phyloP scores from a whole-genome alignment of 2,113 vertebrate genomes.

The Epinephelus fuscoguttatus region DNA sequence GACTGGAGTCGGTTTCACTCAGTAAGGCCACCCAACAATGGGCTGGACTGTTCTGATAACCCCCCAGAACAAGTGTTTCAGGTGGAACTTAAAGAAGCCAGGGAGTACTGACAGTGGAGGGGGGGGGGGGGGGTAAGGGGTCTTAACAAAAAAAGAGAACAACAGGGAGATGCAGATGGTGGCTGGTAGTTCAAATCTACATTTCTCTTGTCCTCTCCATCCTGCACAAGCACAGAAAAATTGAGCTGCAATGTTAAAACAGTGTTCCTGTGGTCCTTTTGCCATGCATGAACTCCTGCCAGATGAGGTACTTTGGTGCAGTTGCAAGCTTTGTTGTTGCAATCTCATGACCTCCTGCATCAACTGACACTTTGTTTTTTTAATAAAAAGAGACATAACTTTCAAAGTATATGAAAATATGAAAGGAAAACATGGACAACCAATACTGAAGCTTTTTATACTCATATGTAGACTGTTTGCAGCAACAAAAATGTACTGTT shows the following conservation, averaged over 20 bases:
- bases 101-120: slow-evolving; percentile 84
- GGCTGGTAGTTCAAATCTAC: not conserved
- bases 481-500: slow-evolving; percentile 17
- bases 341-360: not conserved
- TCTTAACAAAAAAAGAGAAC: not conserved
- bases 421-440: not conserved
- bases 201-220: not conserved
- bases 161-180: not conserved
- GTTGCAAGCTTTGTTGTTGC: not conserved
- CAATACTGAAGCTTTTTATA: slow-evolving; percentile 1
- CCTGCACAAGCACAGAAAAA: slow-evolving; percentile 8
- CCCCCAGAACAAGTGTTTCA: slow-evolving; percentile 87
- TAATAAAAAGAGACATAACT: not conserved
- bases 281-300: not conserved
- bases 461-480: slow-evolving; percentile 8
- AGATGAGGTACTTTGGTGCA: not conserved
- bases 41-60: slow-evolving; percentile 84
- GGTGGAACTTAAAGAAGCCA: slow-evolving; percentile 88
- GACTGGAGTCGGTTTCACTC: slow-evolving; percentile 92
- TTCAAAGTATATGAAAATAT: not conserved
- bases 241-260: not conserved
- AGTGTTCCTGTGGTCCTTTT: not conserved
- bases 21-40: slow-evolving; percentile 90
- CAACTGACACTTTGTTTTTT: not conserved
- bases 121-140: no score